Conservation (phyloP, 2,113 vertebrate genomes). For the Ardeotis arabs region DNA sequence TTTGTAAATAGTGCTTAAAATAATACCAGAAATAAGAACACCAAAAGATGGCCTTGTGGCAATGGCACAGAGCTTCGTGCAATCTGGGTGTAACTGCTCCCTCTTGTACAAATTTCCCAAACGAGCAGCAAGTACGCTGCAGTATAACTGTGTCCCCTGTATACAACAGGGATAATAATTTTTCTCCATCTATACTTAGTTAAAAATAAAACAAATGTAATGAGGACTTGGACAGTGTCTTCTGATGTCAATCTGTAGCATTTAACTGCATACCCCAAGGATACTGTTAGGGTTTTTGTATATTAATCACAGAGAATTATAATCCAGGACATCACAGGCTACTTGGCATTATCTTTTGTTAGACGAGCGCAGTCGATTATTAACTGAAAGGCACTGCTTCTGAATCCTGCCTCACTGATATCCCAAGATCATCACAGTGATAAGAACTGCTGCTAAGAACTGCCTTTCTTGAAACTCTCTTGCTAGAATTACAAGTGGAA, state of each 20-base stretch:
- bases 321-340: not conserved
- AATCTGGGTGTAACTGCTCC: not conserved
- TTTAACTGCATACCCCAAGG: not conserved
- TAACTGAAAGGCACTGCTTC: not conserved
- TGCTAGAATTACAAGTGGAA: conserved; percentile 39
- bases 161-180: not conserved
- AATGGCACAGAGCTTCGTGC: not conserved
- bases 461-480: not conserved
- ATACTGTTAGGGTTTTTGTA: not conserved
- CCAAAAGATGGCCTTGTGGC: not conserved
- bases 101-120: not conserved
- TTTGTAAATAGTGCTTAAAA: not conserved
- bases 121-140: not conserved
- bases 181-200: not conserved
- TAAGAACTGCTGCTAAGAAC: not conserved
- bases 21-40: not conserved
- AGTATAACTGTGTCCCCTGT: not conserved
- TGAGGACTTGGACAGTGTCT: not conserved
- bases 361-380: not conserved
- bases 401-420: not conserved
- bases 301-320: not conserved
- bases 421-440: not conserved
- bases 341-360: not conserved
- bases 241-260: not conserved
- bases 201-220: not conserved